These are phyloP conservation scores for Sinella curviseta DNA, from an alignment of 1,140 invertebrate genomes.

Conservation along the genomic window DNA sequence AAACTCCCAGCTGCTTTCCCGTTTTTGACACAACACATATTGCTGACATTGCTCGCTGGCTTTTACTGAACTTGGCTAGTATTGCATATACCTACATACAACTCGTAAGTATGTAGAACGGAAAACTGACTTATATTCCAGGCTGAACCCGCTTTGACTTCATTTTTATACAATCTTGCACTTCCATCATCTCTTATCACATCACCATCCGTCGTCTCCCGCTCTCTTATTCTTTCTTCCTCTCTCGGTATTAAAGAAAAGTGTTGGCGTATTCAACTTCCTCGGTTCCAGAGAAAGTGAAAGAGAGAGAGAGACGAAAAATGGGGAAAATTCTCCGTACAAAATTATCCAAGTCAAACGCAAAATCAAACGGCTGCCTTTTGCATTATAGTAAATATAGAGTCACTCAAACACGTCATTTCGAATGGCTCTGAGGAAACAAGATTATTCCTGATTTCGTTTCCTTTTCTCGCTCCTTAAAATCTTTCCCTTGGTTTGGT, in stretches of 20 bases:
- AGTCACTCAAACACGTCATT: not conserved
- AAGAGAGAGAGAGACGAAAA: not conserved
- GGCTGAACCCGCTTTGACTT: not conserved
- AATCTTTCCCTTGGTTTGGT: not conserved
- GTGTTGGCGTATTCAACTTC: not conserved
- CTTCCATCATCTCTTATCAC: not conserved
- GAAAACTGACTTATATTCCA: too few relatives aligned
- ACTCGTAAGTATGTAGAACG: too few relatives aligned
- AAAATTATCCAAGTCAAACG: not conserved
- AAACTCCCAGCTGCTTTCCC: too few relatives aligned
- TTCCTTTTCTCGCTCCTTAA: not conserved
- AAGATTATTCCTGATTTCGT: not conserved
- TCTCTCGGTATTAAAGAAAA: not conserved
- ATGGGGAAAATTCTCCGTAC: not conserved
- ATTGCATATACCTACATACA: not conserved
- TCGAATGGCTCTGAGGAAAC: not conserved
- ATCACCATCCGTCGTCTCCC: not conserved
- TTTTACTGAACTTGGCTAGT: not conserved
- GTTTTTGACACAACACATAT: not conserved
- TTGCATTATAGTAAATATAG: not conserved
- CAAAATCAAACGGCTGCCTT: not conserved
- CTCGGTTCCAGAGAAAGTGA: not conserved
- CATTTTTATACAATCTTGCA: not conserved
- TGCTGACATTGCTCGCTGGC: not conserved
- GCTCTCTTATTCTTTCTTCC: too few relatives aligned